Base-by-base conservation (phyloP, 2,797 vertebrate genomes). In the Lagorchestes hirsutus region DNA sequence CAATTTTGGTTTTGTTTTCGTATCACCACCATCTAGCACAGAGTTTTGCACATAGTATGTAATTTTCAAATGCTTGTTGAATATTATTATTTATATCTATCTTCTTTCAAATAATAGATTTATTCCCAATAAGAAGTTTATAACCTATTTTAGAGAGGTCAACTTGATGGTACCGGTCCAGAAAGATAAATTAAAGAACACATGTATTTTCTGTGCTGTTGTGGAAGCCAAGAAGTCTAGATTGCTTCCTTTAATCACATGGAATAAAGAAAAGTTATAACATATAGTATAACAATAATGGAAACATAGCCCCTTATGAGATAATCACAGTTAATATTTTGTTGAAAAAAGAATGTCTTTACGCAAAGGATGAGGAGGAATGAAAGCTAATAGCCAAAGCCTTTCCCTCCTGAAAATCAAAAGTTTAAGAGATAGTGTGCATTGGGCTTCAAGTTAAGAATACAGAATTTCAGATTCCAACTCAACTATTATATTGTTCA, bases 351-450 rank as follows among this genome's bases (percentile, higher is more conserved):
- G 40, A 29, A 13, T 16, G 11, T n/a, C 13, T 98, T 98, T 98
- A 96, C 96, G 97, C 97, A 97, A 98, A 98, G 98, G 96, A 97
- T 96, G 93, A 98, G 57, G 96, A 97, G 96, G 95, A 16, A 90
- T 50, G 87, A 94, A 92, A 55, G 4, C 13, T 55, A 94, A 90
- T 28, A 93, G n/a, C n/a, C 67, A 74, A 67, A n/a, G 55, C 28
- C 82, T 94, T 95, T 91, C 62, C 50, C n/a, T 95, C 56, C 22
- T 82, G 74, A 82, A 82, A 82, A 46, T 27, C 40, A 46, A 82
- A 82, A 67, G 34, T 6, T 0, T 18, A n/a, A 67, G 74, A 46
- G 74, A 82, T 74, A 40, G 29, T 5, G 5, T 82, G 0, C 12
- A 10, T 27, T 34, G 12, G 62, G 31, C 4, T 67, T 82, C 9